Evolutionary conservation across 1,140 invertebrate genomes (phyloP).

Genomic region (Trichonephila inaurata): DNA sequence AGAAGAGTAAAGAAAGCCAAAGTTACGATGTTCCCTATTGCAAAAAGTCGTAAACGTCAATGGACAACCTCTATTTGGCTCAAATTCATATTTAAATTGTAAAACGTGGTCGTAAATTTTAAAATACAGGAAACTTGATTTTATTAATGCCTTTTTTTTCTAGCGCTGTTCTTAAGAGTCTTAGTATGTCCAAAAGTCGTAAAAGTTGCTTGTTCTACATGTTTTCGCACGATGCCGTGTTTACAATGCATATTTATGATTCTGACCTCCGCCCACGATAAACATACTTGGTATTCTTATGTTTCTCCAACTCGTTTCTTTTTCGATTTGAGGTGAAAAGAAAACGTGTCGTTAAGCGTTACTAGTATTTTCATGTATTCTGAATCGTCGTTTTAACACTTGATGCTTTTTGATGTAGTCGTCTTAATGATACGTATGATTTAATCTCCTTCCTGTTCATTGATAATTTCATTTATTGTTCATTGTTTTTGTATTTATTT

Average conservation of each 20-base stretch:
- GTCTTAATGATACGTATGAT: too few relatives aligned
- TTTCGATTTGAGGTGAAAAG: background rate
- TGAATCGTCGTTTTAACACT: too few relatives aligned
- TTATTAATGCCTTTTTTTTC: background rate
- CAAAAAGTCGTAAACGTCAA: background rate
- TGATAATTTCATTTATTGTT: too few relatives aligned
- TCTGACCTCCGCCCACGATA: background rate
- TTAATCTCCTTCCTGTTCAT: too few relatives aligned
- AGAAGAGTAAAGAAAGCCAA: background rate
- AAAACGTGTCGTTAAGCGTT: background rate
- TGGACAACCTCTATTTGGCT: background rate
- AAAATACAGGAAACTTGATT: background rate
- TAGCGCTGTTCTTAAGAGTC: background rate
- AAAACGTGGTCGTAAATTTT: background rate
- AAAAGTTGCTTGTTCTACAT: background rate
- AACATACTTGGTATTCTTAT: background rate
- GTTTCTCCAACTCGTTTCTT: background rate
- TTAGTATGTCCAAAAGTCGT: background rate
- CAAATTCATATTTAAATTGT: background rate
- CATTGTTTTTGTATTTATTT: too few relatives aligned
- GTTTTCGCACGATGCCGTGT: background rate
- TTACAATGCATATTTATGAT: conserved; percentile 5
- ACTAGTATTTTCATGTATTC: too few relatives aligned
- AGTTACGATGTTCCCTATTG: background rate
- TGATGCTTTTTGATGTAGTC: too few relatives aligned